Evolutionary conservation across 2,113 vertebrate genomes (phyloP).

Genomic region (Eurystomus gularis): DNA sequence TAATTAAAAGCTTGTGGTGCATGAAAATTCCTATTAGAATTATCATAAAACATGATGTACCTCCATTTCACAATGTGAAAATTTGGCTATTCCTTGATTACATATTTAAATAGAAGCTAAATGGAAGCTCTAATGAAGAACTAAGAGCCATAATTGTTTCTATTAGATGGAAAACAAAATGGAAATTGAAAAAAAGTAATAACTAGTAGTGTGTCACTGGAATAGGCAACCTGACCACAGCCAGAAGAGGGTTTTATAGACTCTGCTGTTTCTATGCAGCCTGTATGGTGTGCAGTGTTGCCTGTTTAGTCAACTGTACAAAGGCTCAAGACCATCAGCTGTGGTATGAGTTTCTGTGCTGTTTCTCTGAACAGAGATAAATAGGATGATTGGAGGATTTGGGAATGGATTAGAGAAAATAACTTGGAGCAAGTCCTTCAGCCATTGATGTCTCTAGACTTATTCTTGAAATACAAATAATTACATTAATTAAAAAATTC

Average conservation of each 20-base stretch:
- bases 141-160: background rate
- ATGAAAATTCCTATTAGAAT: background rate
- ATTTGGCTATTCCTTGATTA: background rate
- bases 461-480: background rate
- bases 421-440: background rate
- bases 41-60: background rate
- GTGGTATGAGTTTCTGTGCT: background rate
- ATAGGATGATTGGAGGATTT: background rate
- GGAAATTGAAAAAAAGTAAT: background rate
- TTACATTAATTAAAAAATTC: background rate
- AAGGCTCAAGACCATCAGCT: background rate
- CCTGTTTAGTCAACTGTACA: background rate
- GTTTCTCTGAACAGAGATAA: background rate
- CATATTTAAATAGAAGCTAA: background rate
- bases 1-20: background rate
- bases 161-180: background rate
- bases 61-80: background rate
- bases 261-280: background rate
- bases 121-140: background rate
- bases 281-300: background rate
- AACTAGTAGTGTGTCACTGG: background rate
- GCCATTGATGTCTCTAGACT: background rate
- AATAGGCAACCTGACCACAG: background rate
- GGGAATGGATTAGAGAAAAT: background rate
- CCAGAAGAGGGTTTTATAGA: background rate